Conservation (phyloP, 2,888 invertebrate genomes). For the Coecobrya sp. region DNA sequence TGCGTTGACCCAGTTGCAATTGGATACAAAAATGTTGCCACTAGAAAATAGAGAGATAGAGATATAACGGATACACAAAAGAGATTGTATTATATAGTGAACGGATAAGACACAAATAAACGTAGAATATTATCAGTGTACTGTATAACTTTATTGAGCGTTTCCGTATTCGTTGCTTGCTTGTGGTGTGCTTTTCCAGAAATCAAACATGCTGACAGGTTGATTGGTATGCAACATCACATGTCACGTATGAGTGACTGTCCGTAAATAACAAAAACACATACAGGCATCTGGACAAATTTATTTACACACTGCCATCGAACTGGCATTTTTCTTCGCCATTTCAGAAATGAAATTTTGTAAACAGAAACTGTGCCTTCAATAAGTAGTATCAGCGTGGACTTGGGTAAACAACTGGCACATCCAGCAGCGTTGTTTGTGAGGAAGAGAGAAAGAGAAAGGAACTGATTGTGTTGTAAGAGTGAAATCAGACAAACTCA, state of each 20-base stretch:
- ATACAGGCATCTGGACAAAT: background rate
- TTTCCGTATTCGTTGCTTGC: background rate
- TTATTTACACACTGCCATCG: conserved; percentile 25
- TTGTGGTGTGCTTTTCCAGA: background rate
- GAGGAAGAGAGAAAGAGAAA: conserved; percentile 34
- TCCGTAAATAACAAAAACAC: conserved; percentile 19
- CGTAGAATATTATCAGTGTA: background rate
- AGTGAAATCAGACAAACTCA: conserved; percentile 32
- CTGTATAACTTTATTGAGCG: background rate
- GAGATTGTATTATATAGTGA: background rate
- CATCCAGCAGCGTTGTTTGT: background rate
- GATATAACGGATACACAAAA: background rate
- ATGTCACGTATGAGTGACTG: conserved; percentile 39
- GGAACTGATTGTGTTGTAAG: conserved; percentile 44
- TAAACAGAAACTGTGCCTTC: background rate
- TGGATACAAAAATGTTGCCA: no score
- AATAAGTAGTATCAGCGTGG: background rate
- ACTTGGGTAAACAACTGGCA: conserved; percentile 33
- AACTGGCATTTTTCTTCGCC: conserved; percentile 19
- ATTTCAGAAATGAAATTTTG: conserved; percentile 47
- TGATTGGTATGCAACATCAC: conserved; percentile 44
- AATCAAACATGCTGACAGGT: background rate
- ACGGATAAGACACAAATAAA: background rate
- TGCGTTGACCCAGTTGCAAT: background rate
- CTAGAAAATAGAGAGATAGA: no score